phyloP scores from a whole-genome alignment of 2,888 invertebrate species.

The Lydus trimaculatus region DNA sequence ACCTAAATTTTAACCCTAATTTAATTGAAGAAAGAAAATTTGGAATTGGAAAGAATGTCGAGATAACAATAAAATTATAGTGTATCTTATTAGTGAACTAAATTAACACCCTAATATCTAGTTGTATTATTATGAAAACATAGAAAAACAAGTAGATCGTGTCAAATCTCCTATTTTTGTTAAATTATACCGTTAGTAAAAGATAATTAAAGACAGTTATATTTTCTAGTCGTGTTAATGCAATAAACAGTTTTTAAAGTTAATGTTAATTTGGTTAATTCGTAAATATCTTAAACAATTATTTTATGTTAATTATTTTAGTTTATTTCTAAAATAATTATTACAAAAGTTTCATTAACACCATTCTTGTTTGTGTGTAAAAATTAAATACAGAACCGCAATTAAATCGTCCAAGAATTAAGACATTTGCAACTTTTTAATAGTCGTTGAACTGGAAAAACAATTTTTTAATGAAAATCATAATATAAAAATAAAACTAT shows the following conservation, averaged over 20 bases:
- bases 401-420: slow-evolving; percentile 15
- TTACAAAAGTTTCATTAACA: slow-evolving; percentile 12
- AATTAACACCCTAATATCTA: neutral
- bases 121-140: neutral
- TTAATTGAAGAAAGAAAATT: neutral
- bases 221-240: slow-evolving; percentile 24
- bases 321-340: too few relatives aligned
- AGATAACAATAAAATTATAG: too few relatives aligned
- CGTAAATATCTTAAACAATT: neutral
- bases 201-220: neutral
- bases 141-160: neutral
- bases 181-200: neutral
- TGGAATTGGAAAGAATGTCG: neutral
- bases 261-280: slow-evolving; percentile 9
- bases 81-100: neutral
- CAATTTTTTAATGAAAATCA: too few relatives aligned
- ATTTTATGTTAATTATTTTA: slow-evolving; percentile 24
- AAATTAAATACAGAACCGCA: slow-evolving; percentile 17
- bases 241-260: slow-evolving; percentile 10
- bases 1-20: too few relatives aligned
- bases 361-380: slow-evolving; percentile 12
- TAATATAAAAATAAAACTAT: too few relatives aligned
- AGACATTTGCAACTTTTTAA: slow-evolving; percentile 19
- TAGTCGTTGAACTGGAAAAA: slow-evolving; percentile 16
- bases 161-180: neutral